Percentiles rank a stretch among this genome's conserved stretches.
phyloP scores from a whole-genome alignment of 2,797 vertebrate species.

The Champsocephalus gunnari region DNA sequence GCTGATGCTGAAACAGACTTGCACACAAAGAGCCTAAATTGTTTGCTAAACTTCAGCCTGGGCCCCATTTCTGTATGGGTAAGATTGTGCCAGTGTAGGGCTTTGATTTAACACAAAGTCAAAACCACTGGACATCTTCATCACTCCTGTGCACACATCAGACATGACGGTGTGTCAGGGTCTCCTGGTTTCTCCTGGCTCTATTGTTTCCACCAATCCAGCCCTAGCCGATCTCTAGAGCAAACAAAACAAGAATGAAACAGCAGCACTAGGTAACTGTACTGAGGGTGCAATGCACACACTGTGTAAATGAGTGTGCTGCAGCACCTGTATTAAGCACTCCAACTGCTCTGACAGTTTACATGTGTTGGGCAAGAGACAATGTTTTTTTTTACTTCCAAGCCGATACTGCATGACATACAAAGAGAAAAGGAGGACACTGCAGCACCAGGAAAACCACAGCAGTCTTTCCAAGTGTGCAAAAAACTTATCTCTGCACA shows the following conservation, averaged over 20 bases:
- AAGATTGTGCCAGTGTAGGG: conserved; percentile 1
- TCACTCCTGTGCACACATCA: conserved; percentile 41
- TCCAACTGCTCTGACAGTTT: conserved; percentile 9
- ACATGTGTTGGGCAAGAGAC: not conserved
- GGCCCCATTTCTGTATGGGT: conserved; percentile 12
- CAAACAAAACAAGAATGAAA: conserved; percentile 56
- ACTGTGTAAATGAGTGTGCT: conserved; percentile 38
- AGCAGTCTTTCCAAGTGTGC: conserved; percentile 19
- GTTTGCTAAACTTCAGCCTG: not conserved
- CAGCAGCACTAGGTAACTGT: conserved; percentile 42
- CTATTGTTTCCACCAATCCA: conserved; percentile 50
- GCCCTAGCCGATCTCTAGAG: conserved; percentile 32
- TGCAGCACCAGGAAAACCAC: conserved; percentile 18
- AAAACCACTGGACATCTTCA: conserved; percentile 32
- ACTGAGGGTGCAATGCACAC: conserved; percentile 44
- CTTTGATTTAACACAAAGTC: conserved; percentile 22
- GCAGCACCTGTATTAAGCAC: conserved; percentile 31
- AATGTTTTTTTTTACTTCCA: not conserved
- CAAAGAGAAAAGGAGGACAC: conserved; percentile 10
- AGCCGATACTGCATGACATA: not conserved
- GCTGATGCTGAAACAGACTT: not conserved
- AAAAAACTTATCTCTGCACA: conserved; percentile 23
- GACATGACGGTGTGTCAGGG: conserved; percentile 47
- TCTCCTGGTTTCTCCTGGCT: conserved; percentile 44
- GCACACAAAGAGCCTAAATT: not conserved